Conservation (phyloP, 2,888 invertebrate genomes). For the Drosophila imparisetae region DNA sequence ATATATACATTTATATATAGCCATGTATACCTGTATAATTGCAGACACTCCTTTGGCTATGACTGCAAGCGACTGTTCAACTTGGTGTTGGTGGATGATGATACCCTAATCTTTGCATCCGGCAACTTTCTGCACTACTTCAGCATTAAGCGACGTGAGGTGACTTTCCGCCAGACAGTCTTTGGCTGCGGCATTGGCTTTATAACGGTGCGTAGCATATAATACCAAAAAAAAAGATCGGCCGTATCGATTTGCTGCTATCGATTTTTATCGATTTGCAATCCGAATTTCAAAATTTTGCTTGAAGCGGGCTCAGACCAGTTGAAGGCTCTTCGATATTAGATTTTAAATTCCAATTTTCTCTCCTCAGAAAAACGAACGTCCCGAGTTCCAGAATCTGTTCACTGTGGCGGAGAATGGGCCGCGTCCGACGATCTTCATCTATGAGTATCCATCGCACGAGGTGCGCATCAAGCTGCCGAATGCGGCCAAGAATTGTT, state of each 20-base stretch:
- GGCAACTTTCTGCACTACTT: conserved; percentile 93
- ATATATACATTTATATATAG: background rate
- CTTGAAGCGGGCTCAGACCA: no score
- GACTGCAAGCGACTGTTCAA: conserved; percentile 93
- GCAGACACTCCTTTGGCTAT: conserved; percentile 94
- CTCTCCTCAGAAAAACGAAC: conserved; percentile 87
- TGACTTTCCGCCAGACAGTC: conserved; percentile 90
- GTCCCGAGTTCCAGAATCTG: conserved; percentile 87
- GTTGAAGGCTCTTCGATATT: background rate
- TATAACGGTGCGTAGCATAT: conserved; percentile 87
- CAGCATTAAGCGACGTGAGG: conserved; percentile 87
- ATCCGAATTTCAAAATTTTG: no score
- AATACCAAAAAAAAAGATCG: no score
- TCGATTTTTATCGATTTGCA: no score
- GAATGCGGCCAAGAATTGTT: conserved; percentile 90
- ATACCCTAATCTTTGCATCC: conserved; percentile 91
- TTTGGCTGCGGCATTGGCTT: conserved; percentile 93
- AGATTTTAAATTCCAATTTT: background rate
- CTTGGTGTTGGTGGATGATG: conserved; percentile 90
- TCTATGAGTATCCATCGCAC: conserved; percentile 94
- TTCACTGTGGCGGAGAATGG: conserved; percentile 94
- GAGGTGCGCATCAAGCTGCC: conserved; percentile 90
- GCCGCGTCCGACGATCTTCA: conserved; percentile 89
- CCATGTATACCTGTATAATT: background rate
- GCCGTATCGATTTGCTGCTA: no score